phyloP scores from a whole-genome alignment of 2,113 vertebrate species.

The Oncorhynchus kisutch region DNA sequence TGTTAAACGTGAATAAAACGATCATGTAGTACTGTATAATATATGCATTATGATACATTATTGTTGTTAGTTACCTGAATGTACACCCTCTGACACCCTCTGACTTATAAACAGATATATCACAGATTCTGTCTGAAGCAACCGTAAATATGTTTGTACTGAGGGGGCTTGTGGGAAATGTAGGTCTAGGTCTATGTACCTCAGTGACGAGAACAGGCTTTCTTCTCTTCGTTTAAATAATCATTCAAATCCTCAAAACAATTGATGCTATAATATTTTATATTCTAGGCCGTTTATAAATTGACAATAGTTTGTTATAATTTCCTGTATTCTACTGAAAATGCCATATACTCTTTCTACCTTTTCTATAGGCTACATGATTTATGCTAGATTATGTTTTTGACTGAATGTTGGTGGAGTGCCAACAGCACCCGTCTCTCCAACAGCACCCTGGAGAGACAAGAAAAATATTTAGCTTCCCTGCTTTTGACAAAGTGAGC shows the following conservation, averaged over 20 bases:
- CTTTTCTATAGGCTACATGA: no score
- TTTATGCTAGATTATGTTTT: no score
- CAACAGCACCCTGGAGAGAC: no score
- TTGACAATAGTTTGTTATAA: background rate
- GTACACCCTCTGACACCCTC: no score
- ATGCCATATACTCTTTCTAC: no score
- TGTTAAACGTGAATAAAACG: background rate
- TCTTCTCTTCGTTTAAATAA: background rate
- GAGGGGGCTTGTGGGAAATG: conserved; percentile 53
- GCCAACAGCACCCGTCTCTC: no score
- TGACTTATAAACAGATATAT: no score
- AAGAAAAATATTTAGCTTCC: no score
- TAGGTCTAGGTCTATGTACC: conserved; percentile 18
- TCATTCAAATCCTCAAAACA: background rate
- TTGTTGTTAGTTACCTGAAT: no score
- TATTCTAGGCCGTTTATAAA: background rate
- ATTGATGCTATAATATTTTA: background rate
- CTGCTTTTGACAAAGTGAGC: no score
- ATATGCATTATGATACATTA: background rate
- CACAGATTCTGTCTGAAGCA: background rate
- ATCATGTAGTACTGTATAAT: background rate
- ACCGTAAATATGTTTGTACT: background rate
- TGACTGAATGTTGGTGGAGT: no score
- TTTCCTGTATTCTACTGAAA: no score
- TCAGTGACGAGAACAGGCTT: background rate